A percentile compares a stretch with the other conserved stretches of the same genome.
These are phyloP conservation scores for Eidolon dupreanum DNA, from an alignment of 2,797 vertebrate species.

Conservation along the genomic window DNA sequence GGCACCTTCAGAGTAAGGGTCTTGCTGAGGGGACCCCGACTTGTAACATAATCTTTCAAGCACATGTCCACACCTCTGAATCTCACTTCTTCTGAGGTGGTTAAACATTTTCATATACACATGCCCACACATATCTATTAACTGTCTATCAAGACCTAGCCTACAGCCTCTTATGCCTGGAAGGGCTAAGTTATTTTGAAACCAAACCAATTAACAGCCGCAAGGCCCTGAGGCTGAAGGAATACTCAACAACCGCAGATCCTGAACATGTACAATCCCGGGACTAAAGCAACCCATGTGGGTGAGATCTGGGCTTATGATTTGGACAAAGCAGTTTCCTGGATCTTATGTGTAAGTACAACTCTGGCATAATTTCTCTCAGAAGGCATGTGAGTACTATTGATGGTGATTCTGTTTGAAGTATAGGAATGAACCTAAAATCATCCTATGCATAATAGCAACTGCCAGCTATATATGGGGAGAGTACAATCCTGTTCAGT, in stretches of 20 bases:
- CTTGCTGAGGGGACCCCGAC: background rate
- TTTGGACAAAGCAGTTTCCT: background rate
- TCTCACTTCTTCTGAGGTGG: slow-evolving; percentile 57
- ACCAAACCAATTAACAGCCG: slow-evolving; percentile 60
- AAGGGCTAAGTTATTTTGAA: slow-evolving; percentile 71
- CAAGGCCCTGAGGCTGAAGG: slow-evolving; percentile 48
- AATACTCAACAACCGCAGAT: slow-evolving; percentile 9
- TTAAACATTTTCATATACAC: slow-evolving; percentile 68
- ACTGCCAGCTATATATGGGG: background rate
- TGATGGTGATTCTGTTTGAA: background rate
- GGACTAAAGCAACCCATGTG: background rate
- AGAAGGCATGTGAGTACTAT: background rate
- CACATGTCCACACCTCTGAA: background rate
- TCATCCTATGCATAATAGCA: background rate
- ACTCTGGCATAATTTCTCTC: background rate
- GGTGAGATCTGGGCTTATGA: background rate
- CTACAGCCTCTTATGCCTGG: slow-evolving; percentile 45
- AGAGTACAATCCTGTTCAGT: background rate
- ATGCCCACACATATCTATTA: slow-evolving; percentile 20
- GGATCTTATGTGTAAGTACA: background rate
- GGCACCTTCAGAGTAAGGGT: background rate
- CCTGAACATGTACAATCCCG: background rate
- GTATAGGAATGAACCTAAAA: background rate
- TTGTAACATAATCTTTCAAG: slow-evolving; percentile 6
- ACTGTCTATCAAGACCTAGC: slow-evolving; percentile 34